Conservation (phyloP, 2,797 vertebrate genomes). For the Eutrigla gurnardus region DNA sequence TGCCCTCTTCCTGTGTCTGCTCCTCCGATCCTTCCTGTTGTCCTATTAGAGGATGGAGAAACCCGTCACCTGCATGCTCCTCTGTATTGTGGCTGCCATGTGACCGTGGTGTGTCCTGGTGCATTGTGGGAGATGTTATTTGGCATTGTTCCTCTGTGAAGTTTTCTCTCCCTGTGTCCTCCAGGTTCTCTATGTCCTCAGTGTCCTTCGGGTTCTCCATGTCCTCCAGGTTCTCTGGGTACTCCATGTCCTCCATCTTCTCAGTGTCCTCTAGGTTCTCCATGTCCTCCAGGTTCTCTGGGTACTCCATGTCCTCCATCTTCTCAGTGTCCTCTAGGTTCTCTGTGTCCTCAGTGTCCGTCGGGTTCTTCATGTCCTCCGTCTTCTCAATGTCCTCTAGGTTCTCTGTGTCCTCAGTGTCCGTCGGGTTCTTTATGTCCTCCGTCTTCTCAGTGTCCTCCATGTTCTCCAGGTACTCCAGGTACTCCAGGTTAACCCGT, state of each 20-base stretch:
- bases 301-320: no score
- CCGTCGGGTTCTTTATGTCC: fast-evolving
- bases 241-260: not conserved
- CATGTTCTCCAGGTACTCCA: fast-evolving
- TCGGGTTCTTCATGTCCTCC: no score
- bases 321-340: not conserved
- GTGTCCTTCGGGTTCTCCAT: not conserved
- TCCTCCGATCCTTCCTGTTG: not conserved
- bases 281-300: no score
- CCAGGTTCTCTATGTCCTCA: not conserved
- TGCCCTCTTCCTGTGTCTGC: not conserved
- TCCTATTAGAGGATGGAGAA: conserved; percentile 9
- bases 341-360: fast-evolving
- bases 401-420: not conserved
- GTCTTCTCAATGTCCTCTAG: fast-evolving
- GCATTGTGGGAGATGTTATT: conserved; percentile 57
- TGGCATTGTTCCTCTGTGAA: conserved; percentile 13
- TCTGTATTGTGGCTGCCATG: conserved; percentile 13
- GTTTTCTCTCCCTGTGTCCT: not conserved
- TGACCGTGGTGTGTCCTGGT: conserved; percentile 9
- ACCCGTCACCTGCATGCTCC: not conserved
- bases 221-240: not conserved
- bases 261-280: not conserved
- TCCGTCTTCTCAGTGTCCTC: fast-evolving
- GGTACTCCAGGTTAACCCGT: not conserved